A percentile compares a stretch with the other conserved stretches of the same genome.
These are phyloP conservation scores for Donacobius atricapilla DNA, from an alignment of 2,113 vertebrate genomes.

Conservation along the genomic window DNA sequence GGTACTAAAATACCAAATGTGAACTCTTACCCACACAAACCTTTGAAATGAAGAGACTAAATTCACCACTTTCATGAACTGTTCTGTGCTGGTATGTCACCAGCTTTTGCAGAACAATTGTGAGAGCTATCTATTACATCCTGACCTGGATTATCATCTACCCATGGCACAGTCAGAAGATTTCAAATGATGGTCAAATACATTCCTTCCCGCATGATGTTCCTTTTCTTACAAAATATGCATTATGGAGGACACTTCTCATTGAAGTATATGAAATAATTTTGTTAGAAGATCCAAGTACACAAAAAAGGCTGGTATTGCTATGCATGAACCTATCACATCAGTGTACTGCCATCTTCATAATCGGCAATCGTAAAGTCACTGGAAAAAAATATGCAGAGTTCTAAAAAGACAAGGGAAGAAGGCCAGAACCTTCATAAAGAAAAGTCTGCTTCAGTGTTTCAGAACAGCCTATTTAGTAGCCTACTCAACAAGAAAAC, in stretches of 20 bases:
- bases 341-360: neutral
- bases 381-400: neutral
- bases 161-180: neutral
- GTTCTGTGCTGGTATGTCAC: neutral
- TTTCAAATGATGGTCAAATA: neutral
- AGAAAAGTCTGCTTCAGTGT: neutral
- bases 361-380: neutral
- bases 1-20: neutral
- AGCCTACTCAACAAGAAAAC: neutral
- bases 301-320: neutral
- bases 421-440: neutral
- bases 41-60: neutral
- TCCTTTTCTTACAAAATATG: neutral
- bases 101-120: neutral
- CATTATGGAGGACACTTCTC: neutral
- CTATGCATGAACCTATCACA: neutral
- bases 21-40: neutral
- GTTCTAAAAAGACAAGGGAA: neutral
- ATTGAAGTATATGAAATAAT: neutral
- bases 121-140: neutral
- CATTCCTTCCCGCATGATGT: neutral
- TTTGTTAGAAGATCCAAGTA: neutral
- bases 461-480: neutral
- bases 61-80: neutral
- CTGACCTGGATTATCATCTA: neutral